A percentile compares a stretch with the other conserved stretches of the same genome.
phyloP scores from a whole-genome alignment of 53 echinoderm and acorn worm genomes.

The Astropecten irregularis region DNA sequence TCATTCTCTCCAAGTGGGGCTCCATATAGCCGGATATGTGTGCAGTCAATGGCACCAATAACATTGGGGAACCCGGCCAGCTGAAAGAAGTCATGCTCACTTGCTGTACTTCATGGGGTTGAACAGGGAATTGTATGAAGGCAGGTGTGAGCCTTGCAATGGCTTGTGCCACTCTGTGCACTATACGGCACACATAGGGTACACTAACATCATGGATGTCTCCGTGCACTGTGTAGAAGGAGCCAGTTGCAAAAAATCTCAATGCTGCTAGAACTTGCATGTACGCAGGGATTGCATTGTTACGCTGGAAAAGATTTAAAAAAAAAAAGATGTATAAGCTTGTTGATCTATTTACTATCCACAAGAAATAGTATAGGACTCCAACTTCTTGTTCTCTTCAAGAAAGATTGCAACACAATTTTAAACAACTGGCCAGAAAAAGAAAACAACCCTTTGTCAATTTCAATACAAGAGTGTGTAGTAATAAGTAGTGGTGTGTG shows the following conservation, averaged over 20 bases:
- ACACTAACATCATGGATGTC: not conserved
- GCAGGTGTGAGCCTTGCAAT: not conserved
- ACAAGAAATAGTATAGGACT: no score
- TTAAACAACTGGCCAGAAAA: no score
- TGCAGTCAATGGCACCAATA: conserved; percentile 23
- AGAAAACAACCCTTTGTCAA: no score
- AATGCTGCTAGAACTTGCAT: not conserved
- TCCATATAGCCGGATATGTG: not conserved
- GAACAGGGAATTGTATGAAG: not conserved
- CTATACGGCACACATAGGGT: not conserved
- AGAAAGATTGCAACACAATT: no score
- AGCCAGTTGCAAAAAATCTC: not conserved
- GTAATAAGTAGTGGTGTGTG: no score
- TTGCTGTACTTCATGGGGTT: not conserved
- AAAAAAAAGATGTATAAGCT: no score
- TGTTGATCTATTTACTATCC: no score
- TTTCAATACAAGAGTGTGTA: no score
- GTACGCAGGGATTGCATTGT: not conserved
- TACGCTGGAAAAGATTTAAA: not conserved
- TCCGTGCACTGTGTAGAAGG: not conserved
- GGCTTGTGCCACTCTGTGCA: not conserved
- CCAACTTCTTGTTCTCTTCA: no score
- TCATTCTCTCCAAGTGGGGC: conserved; percentile 9
- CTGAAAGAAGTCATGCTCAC: not conserved
- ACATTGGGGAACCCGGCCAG: conserved; percentile 10